Base-by-base conservation (phyloP, 2,888 invertebrate genomes). In the Agrochola lota region DNA sequence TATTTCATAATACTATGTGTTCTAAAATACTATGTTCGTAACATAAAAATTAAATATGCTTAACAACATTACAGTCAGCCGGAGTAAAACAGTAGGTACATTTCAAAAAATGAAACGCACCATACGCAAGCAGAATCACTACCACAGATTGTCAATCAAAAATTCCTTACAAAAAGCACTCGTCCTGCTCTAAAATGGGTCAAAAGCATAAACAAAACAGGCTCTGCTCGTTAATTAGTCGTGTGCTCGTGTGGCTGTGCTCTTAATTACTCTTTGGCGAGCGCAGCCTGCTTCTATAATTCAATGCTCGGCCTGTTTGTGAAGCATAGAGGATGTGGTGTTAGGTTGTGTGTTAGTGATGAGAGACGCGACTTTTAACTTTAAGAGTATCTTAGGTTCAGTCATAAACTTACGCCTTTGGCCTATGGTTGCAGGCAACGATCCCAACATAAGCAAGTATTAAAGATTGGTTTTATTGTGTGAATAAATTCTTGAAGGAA, bases 201-300 rank as follows among this genome's bases (percentile, higher is more conserved):
- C 63, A 20, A 63, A 60, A 66, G 66, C 64, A 43, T 23, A 66
- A 62, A 75, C 78, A 74, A 68, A 75, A 71, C 40, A 67, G 59
- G 66, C 55, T 71, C 5, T 71, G 66, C 66, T 77, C 78, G 71
- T 87, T 82, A 86, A 87, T 86, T 83, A 85, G 69, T 83, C 59
- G 46, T 67, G 63, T 78, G 67, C 73, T 72, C 57, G 26, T 26
- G 67, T 68, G 62, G 55, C 67, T 35, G 55, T 74, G 64, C 75
- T 81, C 70, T 78, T 85, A 87, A 80, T 81, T 85, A 85, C 71
- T 74, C 81, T 81, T 76, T 80, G 78, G 71, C 12, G 40, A 40
- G 59, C 66, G 40, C 30, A 76, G 69, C 46, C 20, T 59, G 71
- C 72, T 79, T 87, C 62, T 72, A 84, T 87, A 85, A 87, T 87